phyloP scores from a whole-genome alignment of 2,888 invertebrate species.

The Drosophila nigricruria region DNA sequence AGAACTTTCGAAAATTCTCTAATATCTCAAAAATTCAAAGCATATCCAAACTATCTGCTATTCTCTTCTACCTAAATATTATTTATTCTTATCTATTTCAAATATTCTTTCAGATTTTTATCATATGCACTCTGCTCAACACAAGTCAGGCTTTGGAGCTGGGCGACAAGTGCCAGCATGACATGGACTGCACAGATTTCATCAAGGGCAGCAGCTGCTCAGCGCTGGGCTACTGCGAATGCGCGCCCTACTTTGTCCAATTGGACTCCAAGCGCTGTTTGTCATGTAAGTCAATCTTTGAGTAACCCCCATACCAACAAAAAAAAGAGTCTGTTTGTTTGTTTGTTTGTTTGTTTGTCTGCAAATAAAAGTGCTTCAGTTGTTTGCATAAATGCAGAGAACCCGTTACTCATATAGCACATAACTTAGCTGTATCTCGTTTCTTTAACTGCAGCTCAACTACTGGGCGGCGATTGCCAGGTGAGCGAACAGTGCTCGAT shows the following conservation, averaged over 20 bases:
- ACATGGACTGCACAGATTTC: conserved; percentile 86
- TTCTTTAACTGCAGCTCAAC: conserved; percentile 56
- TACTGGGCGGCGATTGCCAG: conserved; percentile 91
- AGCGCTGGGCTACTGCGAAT: conserved; percentile 89
- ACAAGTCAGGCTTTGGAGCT: conserved; percentile 69
- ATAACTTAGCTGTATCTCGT: conserved; percentile 3
- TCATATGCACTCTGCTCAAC: conserved; percentile 54
- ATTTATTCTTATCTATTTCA: neutral
- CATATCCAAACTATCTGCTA: too few relatives aligned
- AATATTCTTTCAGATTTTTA: conserved; percentile 49
- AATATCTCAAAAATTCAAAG: too few relatives aligned
- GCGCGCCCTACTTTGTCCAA: conserved; percentile 93
- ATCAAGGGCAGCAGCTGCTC: conserved; percentile 85
- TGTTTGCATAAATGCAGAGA: conserved; percentile 46
- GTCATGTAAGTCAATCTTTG: conserved; percentile 89
- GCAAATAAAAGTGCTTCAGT: conserved; percentile 24
- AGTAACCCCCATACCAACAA: conserved; percentile 49
- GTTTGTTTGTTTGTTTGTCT: conserved; percentile 6
- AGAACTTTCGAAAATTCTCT: too few relatives aligned
- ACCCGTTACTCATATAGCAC: conserved; percentile 45
- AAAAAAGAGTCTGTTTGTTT: neutral
- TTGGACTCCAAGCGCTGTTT: conserved; percentile 92
- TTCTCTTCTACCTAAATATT: neutral
- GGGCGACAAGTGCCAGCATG: conserved; percentile 85
- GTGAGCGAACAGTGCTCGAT: conserved; percentile 94